These are phyloP conservation scores for Diabrotica balteata DNA, from an alignment of 2,888 invertebrate genomes.

Conservation along the genomic window DNA sequence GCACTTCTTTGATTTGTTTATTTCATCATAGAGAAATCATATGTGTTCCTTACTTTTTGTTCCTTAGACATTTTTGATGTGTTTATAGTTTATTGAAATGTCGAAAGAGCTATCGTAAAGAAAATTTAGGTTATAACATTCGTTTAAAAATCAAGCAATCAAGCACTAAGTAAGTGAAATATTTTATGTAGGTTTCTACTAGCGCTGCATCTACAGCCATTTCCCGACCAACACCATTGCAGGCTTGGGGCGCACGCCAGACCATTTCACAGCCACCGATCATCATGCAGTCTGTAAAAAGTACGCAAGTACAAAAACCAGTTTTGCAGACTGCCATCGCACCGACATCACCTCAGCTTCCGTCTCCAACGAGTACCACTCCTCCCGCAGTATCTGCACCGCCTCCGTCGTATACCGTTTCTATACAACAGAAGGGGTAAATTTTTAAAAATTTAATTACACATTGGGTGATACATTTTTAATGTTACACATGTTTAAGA, in stretches of 20 bases:
- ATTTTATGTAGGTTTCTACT: slow-evolving; percentile 36
- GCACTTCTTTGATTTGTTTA: too few relatives aligned
- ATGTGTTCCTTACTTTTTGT: too few relatives aligned
- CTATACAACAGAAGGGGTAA: slow-evolving; percentile 75
- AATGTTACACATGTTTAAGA: too few relatives aligned
- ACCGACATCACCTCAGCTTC: slow-evolving; percentile 79
- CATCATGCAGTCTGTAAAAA: slow-evolving; percentile 96
- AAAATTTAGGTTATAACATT: too few relatives aligned
- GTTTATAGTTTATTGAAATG: too few relatives aligned
- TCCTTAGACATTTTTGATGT: too few relatives aligned
- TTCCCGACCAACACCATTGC: slow-evolving; percentile 81
- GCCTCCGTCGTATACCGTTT: slow-evolving; percentile 83
- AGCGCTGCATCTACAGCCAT: slow-evolving; percentile 65
- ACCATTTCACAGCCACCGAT: slow-evolving; percentile 91
- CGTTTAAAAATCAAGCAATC: too few relatives aligned
- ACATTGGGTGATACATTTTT: too few relatives aligned
- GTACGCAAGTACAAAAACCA: slow-evolving; percentile 94
- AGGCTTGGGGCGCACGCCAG: slow-evolving; percentile 86
- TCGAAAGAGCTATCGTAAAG: too few relatives aligned
- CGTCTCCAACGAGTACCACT: slow-evolving; percentile 61
- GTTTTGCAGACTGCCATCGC: slow-evolving; percentile 94
- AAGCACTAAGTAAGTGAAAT: too few relatives aligned
- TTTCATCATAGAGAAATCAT: too few relatives aligned
- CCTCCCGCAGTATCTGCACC: slow-evolving; percentile 68
- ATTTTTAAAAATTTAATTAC: neutral